Evolutionary conservation across 2,888 invertebrate species (phyloP), one percentile per base, ranked within the genome.

Genomic region (Tachystola acroxantha): DNA sequence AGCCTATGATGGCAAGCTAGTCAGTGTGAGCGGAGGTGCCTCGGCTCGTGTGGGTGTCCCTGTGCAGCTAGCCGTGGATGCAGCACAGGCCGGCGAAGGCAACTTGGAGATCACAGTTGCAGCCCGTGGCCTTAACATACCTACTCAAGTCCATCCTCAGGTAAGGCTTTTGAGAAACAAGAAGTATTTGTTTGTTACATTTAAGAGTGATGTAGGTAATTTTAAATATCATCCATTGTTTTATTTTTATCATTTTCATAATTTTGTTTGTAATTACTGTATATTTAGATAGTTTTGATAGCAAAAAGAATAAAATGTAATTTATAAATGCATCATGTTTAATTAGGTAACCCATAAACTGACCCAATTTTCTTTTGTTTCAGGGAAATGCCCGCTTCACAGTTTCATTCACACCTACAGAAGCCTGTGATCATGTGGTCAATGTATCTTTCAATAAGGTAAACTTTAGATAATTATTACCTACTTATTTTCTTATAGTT

Each of bases 401-500:
- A 46, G 99, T 99, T 40, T 97, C 97, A 57, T 99, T 99, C 77
- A 93, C 97, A 46, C 98, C 99, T 34, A 94, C 96, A 19, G 96
- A 97, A 74, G 92, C 96, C 22, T 96, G 96, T 68, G 95, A 96
- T 71, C 98, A 99, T 82, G 92, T 95, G 42, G 96, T 99, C 56
- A 97, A 97, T 86, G 98, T 99, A 44, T 96, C 97, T 41, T 99
- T 99, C 81, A 99, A 99, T 82, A 97, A 97, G 81, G 92, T 94
- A 72, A 29, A 11, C 30, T 35, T 24, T 20, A 20, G 6, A 7
- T 20, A 20, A 7, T 20, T 20, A 1, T 9, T 20, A 20, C 9
- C 20, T 20, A 20, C 20, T 7, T 20, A 20, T 9, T n/a, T n/a
- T n/a, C n/a, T n/a, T n/a, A n/a, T n/a, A n/a, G n/a, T n/a, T n/a